A percentile compares a stretch with the other conserved stretches of the same genome.
These are phyloP conservation scores for Eumaeus atala DNA, from an alignment of 1,140 invertebrate species.

Conservation along the genomic window DNA sequence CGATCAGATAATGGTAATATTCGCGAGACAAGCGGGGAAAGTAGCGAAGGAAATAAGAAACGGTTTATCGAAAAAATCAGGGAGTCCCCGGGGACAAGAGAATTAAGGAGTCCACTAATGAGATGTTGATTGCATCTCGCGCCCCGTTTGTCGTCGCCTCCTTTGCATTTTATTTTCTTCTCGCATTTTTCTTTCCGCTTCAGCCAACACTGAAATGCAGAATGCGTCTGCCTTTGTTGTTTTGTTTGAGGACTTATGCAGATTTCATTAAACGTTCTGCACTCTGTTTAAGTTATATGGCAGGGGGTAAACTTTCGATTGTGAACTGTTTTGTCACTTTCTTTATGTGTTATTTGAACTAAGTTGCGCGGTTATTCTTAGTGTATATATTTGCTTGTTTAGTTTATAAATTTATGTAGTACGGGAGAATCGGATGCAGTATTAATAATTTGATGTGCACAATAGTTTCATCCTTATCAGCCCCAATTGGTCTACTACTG, in stretches of 20 bases:
- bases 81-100: constrained; percentile 29
- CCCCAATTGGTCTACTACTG: too few species aligned
- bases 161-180: constrained; percentile 46
- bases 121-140: constrained; percentile 61
- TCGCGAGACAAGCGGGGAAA: constrained; percentile 32
- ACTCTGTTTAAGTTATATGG: constrained; percentile 44
- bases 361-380: constrained; percentile 15
- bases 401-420: constrained; percentile 1
- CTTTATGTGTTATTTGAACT: constrained; percentile 20
- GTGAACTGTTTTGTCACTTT: constrained; percentile 35
- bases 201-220: constrained; percentile 46
- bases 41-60: constrained; percentile 39
- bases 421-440: too few species aligned
- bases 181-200: constrained; percentile 30
- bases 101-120: constrained; percentile 61
- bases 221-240: constrained; percentile 55
- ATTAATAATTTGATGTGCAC: too few species aligned
- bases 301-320: constrained; percentile 39
- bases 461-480: too few species aligned
- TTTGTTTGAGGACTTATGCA: constrained; percentile 46
- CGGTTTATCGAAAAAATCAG: constrained; percentile 56
- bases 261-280: constrained; percentile 50
- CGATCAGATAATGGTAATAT: constrained; percentile 44
- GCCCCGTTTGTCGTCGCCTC: constrained; percentile 41
- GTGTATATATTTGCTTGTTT: constrained; percentile 19